phyloP scores from a whole-genome alignment of 2,113 vertebrate species.

The Prietella phreatophila region DNA sequence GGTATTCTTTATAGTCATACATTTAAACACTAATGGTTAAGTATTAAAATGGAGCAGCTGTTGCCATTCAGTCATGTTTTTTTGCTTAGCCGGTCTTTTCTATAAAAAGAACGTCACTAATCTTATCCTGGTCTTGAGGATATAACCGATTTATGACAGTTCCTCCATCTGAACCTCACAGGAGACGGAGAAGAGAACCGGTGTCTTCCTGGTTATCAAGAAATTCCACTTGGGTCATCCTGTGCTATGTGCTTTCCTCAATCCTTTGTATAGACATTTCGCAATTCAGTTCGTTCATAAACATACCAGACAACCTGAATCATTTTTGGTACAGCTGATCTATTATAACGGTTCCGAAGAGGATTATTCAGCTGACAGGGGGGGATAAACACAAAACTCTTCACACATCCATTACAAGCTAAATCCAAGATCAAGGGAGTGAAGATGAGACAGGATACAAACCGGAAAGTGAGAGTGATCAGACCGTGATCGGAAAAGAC shows the following conservation, averaged over 20 bases:
- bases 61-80: too few species aligned
- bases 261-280: constrained; percentile 1
- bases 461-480: background rate
- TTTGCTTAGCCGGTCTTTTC: background rate
- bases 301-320: constrained; percentile 10
- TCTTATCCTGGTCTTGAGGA: background rate
- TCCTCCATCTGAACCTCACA: background rate
- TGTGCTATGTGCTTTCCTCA: background rate
- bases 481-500: background rate
- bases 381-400: background rate
- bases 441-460: constrained; percentile 4
- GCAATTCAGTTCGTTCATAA: background rate
- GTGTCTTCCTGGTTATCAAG: background rate
- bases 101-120: background rate
- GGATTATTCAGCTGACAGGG: background rate
- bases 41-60: background rate
- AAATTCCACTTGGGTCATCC: constrained; percentile 8
- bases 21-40: background rate
- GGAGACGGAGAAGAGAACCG: background rate
- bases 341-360: background rate
- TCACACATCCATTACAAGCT: background rate
- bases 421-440: background rate
- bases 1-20: background rate
- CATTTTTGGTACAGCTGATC: background rate
- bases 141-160: background rate